Base-by-base conservation (phyloP, 2,888 invertebrate genomes). In the Agrilus biguttatus region DNA sequence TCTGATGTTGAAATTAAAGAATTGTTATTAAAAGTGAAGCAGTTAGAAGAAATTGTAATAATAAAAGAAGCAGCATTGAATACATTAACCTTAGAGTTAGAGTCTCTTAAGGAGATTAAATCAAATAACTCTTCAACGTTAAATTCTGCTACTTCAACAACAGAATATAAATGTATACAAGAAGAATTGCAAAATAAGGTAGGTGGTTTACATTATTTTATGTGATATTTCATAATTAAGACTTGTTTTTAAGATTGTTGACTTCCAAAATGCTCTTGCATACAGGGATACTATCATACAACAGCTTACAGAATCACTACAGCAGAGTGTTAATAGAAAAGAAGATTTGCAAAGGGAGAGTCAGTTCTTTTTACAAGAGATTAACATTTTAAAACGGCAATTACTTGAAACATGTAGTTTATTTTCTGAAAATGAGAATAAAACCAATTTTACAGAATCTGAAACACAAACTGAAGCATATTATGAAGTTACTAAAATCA, bases 201-300 rank as follows among this genome's bases (percentile, higher is more conserved):
- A 69, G 58, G 66, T 51, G 7, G 39, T 2, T 42, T 35, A 28
- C 12, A 39, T 55, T 57, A 42, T 53, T 57, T 13, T 38, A 38
- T 14, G 12, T 14, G 14, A 38, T 23, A 7, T 38, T 38, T 36
- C 12, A 19, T 14, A 36, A 36, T 36, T 36, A 36, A 17, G 2
- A 14, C 2, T 50, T 47, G 42, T 43, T 58, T 73, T 73, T 59
- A 66, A 84, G 83, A 71, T 82, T 56, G 72, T 78, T 61, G 82
- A 85, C 63, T 82, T 79, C 62, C 80, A 83, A 62, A 72, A 71
- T 53, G 80, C 80, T 53, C 68, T 86, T 45, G 68, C 70, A 10
- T 74, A 78, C 51, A 78, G 84, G 55, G 82, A 85, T 58, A 72
- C 74, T 53, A 62, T 81, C 56, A 85, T 86, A 51, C 75, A 78